Percentiles rank a stretch among this genome's conserved stretches.
phyloP scores from a whole-genome alignment of 1,140 invertebrate genomes.

The Aphis craccivora region DNA sequence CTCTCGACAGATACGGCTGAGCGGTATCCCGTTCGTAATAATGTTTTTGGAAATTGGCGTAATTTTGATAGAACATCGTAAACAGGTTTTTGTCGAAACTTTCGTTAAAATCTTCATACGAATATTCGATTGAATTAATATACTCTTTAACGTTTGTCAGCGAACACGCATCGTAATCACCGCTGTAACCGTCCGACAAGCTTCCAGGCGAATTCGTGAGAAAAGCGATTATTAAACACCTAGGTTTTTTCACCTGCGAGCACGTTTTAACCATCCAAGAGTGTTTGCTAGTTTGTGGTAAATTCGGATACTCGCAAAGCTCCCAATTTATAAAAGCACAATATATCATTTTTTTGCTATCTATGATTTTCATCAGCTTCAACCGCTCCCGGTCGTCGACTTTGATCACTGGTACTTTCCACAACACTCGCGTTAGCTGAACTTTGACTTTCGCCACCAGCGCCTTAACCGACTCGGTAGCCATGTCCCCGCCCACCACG shows the following conservation, averaged over 20 bases:
- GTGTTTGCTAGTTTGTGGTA: neutral
- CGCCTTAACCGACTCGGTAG: neutral
- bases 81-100: too few species aligned
- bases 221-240: slow-evolving; percentile 6
- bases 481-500: neutral
- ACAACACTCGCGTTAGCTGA: neutral
- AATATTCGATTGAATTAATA: too few species aligned
- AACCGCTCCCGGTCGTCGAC: neutral
- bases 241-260: neutral
- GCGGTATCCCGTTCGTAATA: too few species aligned
- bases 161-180: neutral
- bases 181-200: neutral
- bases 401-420: neutral
- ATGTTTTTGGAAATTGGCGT: too few species aligned
- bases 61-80: too few species aligned
- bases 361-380: neutral
- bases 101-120: too few species aligned
- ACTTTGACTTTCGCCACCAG: neutral
- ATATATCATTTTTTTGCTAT: neutral
- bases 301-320: neutral
- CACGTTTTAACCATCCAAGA: neutral
- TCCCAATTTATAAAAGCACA: neutral
- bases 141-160: too few species aligned
- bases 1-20: too few species aligned
- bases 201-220: neutral